These are phyloP conservation scores for Leptodactylus fallax DNA, from an alignment of 2,797 vertebrate species.

Conservation along the genomic window DNA sequence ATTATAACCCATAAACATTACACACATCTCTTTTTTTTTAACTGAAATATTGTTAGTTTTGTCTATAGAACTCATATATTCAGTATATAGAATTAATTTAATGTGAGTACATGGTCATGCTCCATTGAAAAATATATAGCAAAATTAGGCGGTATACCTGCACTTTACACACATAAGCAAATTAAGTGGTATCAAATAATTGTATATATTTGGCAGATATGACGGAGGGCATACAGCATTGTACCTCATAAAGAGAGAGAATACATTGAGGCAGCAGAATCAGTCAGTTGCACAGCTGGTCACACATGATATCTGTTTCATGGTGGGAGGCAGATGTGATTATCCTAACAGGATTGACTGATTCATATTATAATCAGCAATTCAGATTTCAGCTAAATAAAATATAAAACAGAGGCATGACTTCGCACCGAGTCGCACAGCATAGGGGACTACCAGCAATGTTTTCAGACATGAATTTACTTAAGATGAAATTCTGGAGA, in stretches of 20 bases:
- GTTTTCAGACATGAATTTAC: not conserved
- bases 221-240: too few relatives aligned
- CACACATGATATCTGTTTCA: conserved; percentile 20
- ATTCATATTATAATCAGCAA: conserved; percentile 35
- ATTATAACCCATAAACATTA: too few relatives aligned
- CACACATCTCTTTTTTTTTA: too few relatives aligned
- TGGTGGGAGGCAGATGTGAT: conserved; percentile 31
- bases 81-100: too few relatives aligned
- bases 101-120: too few relatives aligned
- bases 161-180: not conserved
- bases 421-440: not conserved
- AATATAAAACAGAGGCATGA: conserved; percentile 8
- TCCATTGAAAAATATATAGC: not conserved
- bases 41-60: too few relatives aligned
- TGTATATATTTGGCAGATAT: not conserved
- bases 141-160: not conserved
- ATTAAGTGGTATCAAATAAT: not conserved
- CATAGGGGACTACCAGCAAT: not conserved
- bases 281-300: conserved; percentile 26
- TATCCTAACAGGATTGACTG: conserved; percentile 32
- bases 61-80: too few relatives aligned
- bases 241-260: not conserved
- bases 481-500: not conserved
- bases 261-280: conserved; percentile 5
- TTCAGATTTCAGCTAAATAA: conserved; percentile 24